Evolutionary conservation across 2,113 vertebrate species (phyloP).

Genomic region (Lasiurus borealis): DNA sequence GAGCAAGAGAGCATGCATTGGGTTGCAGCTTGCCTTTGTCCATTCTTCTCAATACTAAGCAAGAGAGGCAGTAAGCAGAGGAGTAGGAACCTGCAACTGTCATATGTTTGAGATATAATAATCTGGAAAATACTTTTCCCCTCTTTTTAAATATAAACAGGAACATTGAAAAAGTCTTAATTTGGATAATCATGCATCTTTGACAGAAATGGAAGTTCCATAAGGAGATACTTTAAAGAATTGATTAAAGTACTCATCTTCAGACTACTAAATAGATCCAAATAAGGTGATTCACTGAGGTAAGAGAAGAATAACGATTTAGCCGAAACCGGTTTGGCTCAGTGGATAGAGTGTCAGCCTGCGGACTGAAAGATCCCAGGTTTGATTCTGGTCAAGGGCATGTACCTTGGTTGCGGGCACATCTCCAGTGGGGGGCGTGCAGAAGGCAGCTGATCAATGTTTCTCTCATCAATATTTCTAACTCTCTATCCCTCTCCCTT

Average conservation of each 20-base stretch:
- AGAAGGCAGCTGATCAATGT: no score
- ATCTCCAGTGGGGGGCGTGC: no score
- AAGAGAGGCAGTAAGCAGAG: neutral
- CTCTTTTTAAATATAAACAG: neutral
- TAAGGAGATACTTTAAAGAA: neutral
- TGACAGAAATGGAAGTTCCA: conserved; percentile 9
- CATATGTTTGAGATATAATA: neutral
- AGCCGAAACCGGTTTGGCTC: no score
- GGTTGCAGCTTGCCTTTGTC: neutral
- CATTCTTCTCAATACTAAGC: neutral
- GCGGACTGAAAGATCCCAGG: no score
- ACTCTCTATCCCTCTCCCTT: no score
- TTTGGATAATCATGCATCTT: neutral
- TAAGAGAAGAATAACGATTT: neutral
- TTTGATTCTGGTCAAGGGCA: no score
- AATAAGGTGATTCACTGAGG: neutral
- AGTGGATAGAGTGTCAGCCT: no score
- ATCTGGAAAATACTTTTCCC: neutral
- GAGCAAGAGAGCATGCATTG: neutral
- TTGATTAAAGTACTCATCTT: neutral
- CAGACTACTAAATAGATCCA: neutral
- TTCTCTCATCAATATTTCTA: no score
- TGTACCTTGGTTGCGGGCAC: no score
- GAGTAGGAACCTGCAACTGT: no score
- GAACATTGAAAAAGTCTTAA: neutral